Conservation (phyloP, 2,888 invertebrate genomes). For the Lepeophtheirus nordmannii region DNA sequence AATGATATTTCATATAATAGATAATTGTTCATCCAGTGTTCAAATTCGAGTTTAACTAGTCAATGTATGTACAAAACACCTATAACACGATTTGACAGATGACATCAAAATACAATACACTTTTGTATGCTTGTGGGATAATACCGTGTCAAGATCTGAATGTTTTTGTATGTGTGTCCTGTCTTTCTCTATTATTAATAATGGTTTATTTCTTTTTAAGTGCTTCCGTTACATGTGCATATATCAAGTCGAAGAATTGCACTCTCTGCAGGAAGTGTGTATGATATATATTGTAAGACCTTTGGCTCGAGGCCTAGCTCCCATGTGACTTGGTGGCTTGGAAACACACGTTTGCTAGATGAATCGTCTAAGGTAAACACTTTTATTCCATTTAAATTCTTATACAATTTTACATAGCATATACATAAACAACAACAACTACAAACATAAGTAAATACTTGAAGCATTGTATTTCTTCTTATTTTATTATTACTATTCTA, state of each 20-base stretch:
- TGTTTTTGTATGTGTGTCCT: too few relatives aligned
- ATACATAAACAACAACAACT: not conserved
- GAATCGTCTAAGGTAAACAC: conserved; percentile 14
- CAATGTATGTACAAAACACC: too few relatives aligned
- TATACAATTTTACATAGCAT: not conserved
- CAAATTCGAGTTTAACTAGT: too few relatives aligned
- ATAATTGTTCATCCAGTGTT: too few relatives aligned
- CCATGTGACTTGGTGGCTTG: conserved; percentile 65
- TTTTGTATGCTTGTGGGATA: too few relatives aligned
- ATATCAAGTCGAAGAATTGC: conserved; percentile 51
- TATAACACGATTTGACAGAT: too few relatives aligned
- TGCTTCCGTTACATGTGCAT: conserved; percentile 62
- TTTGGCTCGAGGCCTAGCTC: conserved; percentile 75
- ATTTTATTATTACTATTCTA: too few relatives aligned
- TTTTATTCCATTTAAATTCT: not conserved
- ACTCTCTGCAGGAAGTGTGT: conserved; percentile 62
- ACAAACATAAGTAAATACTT: not conserved
- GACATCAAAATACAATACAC: too few relatives aligned
- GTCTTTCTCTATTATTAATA: too few relatives aligned
- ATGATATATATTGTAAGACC: conserved; percentile 66
- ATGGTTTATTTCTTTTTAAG: conserved; percentile 38
- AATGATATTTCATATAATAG: too few relatives aligned
- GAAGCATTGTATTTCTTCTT: too few relatives aligned
- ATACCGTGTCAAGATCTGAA: too few relatives aligned
- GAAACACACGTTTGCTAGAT: conserved; percentile 9